These are phyloP conservation scores for Mus spretus DNA, from an alignment of 2,797 vertebrate species.

Conservation along the genomic window DNA sequence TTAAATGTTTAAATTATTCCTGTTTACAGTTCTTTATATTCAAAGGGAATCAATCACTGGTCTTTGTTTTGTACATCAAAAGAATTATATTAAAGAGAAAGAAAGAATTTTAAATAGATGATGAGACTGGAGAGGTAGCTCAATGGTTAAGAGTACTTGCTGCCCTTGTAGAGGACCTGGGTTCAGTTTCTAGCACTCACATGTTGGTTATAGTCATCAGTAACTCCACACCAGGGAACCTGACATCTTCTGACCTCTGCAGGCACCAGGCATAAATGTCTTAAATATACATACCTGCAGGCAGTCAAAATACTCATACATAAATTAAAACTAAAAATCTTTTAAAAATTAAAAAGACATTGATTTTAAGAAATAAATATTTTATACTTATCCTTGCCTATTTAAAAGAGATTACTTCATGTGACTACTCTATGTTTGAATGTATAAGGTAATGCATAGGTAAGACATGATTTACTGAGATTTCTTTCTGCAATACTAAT, in stretches of 20 bases:
- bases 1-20: conserved; percentile 18
- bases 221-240: neutral
- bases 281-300: neutral
- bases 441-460: conserved; percentile 53
- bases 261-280: neutral
- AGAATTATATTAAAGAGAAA: conserved; percentile 55
- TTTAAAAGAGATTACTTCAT: conserved; percentile 59
- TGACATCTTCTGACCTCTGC: neutral
- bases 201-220: neutral
- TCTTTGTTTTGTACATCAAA: conserved; percentile 51
- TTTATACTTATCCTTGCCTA: conserved; percentile 61
- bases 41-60: neutral
- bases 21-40: conserved; percentile 38
- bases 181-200: neutral
- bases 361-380: conserved; percentile 56
- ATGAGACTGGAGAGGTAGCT: neutral
- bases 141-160: neutral
- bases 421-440: conserved; percentile 68
- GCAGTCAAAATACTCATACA: neutral
- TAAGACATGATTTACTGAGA: conserved; percentile 77
- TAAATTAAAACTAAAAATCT: neutral
- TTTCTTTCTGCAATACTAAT: conserved; percentile 85
- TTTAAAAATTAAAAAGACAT: conserved; percentile 53
- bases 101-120: conserved; percentile 43
- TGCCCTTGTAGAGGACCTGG: neutral